Percentiles rank a stretch among this genome's conserved stretches.
Conservation (phyloP, 2,888 invertebrate species). For the Sturmia bella region DNA sequence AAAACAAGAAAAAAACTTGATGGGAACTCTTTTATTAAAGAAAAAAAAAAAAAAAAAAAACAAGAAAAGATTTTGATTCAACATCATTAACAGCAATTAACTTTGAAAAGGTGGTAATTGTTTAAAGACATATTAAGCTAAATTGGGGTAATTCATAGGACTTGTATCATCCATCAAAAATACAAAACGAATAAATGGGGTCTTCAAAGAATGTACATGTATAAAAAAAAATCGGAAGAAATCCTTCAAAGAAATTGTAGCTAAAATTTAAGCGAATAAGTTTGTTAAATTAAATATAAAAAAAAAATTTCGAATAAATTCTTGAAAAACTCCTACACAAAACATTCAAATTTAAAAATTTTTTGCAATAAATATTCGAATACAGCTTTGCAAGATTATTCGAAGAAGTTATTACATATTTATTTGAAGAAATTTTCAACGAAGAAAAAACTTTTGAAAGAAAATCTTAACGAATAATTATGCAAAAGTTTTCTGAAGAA, state of each 20-base stretch:
- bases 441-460: too few relatives aligned
- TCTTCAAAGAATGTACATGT: too few relatives aligned
- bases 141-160: slow-evolving; percentile 29
- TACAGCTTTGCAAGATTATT: too few relatives aligned
- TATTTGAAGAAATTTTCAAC: too few relatives aligned
- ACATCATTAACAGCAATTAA: slow-evolving; percentile 27
- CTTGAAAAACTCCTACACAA: too few relatives aligned
- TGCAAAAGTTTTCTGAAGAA: too few relatives aligned
- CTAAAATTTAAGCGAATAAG: background rate
- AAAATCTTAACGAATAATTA: too few relatives aligned
- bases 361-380: too few relatives aligned
- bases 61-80: background rate
- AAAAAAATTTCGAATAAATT: background rate
- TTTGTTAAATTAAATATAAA: too few relatives aligned
- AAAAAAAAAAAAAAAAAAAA: background rate
- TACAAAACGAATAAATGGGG: background rate
- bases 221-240: background rate
- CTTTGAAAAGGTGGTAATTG: slow-evolving; percentile 43
- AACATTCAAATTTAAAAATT: too few relatives aligned
- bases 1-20: background rate
- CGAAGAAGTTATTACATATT: too few relatives aligned
- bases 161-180: slow-evolving; percentile 20
- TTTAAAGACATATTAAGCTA: background rate
- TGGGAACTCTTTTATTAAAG: slow-evolving; percentile 25
- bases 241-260: background rate